Conservation (phyloP, 2,113 vertebrate species). For the Bufo bufo region DNA sequence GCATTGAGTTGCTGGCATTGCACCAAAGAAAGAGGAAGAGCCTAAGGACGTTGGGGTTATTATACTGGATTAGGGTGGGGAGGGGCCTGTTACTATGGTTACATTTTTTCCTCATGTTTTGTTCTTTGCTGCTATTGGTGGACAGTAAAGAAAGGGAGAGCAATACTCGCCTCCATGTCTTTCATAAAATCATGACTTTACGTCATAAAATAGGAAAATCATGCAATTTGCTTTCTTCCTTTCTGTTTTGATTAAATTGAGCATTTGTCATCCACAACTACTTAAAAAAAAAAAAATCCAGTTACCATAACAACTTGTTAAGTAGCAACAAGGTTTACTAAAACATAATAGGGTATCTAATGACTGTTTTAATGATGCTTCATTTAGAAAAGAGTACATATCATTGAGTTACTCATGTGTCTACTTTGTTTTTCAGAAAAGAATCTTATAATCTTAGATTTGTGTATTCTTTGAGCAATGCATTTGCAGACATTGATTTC, state of each 20-base stretch:
- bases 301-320: conserved; percentile 47
- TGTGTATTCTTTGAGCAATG: not conserved
- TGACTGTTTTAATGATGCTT: not conserved
- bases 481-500: too few relatives aligned
- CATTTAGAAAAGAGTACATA: not conserved
- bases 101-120: too few relatives aligned
- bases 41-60: too few relatives aligned
- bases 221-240: not conserved
- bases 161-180: too few relatives aligned
- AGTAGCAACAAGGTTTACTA: conserved; percentile 22
- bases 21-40: too few relatives aligned
- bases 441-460: not conserved
- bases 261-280: not conserved
- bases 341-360: conserved; percentile 1
- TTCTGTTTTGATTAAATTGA: not conserved
- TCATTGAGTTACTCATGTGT: not conserved
- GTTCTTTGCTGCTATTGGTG: too few relatives aligned
- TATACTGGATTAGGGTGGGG: too few relatives aligned
- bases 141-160: too few relatives aligned
- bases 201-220: too few relatives aligned
- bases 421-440: not conserved
- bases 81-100: too few relatives aligned
- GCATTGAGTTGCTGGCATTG: too few relatives aligned
- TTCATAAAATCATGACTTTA: too few relatives aligned
- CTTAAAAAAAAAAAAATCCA: not conserved